Percentiles rank a stretch among this genome's conserved stretches.
Conservation (phyloP, 1,140 invertebrate genomes). For the Rhizoglyphus robini region DNA sequence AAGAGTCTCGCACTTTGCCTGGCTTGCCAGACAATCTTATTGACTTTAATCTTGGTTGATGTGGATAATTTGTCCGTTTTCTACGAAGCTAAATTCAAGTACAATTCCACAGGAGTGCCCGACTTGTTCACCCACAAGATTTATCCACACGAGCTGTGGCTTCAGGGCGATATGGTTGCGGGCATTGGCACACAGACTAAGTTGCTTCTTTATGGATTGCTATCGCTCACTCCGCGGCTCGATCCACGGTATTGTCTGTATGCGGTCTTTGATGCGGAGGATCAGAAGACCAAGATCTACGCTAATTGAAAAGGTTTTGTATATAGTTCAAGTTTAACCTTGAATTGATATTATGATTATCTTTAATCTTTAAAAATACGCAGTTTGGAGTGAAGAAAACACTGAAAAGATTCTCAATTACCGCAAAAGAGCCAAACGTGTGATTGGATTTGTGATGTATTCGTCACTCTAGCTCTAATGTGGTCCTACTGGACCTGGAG, state of each 20-base stretch:
- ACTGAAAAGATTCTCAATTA: too few relatives aligned
- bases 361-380: too few relatives aligned
- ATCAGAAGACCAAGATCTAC: neutral
- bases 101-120: neutral
- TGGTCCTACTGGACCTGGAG: too few relatives aligned
- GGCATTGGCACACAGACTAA: neutral
- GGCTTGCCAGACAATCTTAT: too few relatives aligned
- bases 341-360: too few relatives aligned
- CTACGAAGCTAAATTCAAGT: neutral
- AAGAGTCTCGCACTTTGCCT: too few relatives aligned
- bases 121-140: too few relatives aligned
- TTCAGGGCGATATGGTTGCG: neutral
- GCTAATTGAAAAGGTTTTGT: neutral
- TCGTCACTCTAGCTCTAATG: too few relatives aligned
- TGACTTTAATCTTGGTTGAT: neutral
- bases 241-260: neutral
- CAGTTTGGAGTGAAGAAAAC: too few relatives aligned
- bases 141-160: neutral
- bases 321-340: too few relatives aligned
- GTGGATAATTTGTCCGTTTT: neutral
- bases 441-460: too few relatives aligned
- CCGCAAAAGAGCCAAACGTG: too few relatives aligned
- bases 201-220: neutral
- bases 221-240: neutral
- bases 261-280: neutral